These are phyloP conservation scores for Acheta domesticus DNA, from an alignment of 2,888 invertebrate species.

Conservation along the genomic window DNA sequence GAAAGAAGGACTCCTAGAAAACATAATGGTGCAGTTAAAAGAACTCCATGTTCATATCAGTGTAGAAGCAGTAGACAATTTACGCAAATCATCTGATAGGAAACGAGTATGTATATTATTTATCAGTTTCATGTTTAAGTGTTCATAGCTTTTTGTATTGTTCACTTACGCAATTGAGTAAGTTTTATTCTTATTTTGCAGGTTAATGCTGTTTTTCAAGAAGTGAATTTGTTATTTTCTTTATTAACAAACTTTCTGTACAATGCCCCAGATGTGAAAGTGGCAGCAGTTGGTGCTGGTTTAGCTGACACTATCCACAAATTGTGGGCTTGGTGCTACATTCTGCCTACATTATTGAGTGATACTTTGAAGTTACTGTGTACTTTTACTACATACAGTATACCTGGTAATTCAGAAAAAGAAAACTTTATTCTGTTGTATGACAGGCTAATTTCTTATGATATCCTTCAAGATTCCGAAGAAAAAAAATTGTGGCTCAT, in stretches of 20 bases:
- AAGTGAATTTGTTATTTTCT: slow-evolving; percentile 56
- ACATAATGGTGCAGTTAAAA: slow-evolving; percentile 48
- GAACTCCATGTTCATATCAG: slow-evolving; percentile 51
- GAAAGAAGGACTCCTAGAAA: slow-evolving; percentile 46
- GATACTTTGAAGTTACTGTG: slow-evolving; percentile 58
- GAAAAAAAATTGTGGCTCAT: neutral
- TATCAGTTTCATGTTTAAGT: slow-evolving; percentile 18
- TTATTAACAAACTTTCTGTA: slow-evolving; percentile 59
- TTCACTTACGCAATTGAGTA: neutral
- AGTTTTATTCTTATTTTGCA: slow-evolving; percentile 37
- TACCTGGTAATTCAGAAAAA: slow-evolving; percentile 52
- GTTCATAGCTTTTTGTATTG: slow-evolving; percentile 19
- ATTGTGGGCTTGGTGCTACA: slow-evolving; percentile 65
- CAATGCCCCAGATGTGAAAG: slow-evolving; percentile 55
- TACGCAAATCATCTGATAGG: slow-evolving; percentile 47
- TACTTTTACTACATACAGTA: slow-evolving; percentile 61
- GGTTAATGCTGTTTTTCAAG: slow-evolving; percentile 54
- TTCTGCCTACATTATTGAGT: slow-evolving; percentile 54
- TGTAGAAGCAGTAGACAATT: slow-evolving; percentile 50
- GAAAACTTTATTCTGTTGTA: neutral
- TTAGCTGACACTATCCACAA: slow-evolving; percentile 59
- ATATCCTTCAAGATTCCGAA: neutral
- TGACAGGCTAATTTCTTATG: neutral
- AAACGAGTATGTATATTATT: slow-evolving; percentile 44
- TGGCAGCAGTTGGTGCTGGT: slow-evolving; percentile 53